These are phyloP conservation scores for Miichthys miiuy DNA, from an alignment of 2,797 vertebrate species.

Conservation along the genomic window DNA sequence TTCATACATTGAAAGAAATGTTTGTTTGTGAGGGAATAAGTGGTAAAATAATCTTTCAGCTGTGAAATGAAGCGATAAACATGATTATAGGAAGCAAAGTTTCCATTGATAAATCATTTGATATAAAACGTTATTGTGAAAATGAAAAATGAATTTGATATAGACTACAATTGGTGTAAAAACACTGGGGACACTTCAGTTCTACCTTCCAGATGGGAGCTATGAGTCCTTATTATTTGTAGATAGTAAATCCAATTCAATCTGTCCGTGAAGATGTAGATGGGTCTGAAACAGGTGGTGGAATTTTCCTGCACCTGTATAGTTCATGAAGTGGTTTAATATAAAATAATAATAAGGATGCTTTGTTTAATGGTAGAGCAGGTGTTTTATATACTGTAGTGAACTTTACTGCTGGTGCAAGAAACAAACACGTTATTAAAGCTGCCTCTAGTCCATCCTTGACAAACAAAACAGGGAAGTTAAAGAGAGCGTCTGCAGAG, in stretches of 20 bases:
- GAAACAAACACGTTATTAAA: background rate
- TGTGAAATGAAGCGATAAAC: background rate
- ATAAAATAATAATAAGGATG: background rate
- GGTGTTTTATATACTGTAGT: background rate
- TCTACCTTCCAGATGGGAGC: background rate
- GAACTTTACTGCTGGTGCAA: conserved; percentile 4
- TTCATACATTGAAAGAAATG: too few relatives aligned
- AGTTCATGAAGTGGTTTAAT: background rate
- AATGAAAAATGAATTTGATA: background rate
- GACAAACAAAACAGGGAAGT: background rate
- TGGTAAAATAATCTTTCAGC: background rate
- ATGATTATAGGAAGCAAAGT: background rate
- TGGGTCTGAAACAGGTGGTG: background rate
- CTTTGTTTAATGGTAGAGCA: conserved; percentile 8
- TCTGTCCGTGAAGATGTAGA: background rate
- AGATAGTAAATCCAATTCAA: conserved; percentile 1
- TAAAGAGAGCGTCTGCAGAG: background rate
- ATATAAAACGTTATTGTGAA: background rate
- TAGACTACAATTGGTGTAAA: background rate
- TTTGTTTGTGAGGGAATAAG: background rate
- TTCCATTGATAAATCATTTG: background rate
- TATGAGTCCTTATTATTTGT: background rate
- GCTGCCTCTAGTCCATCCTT: conserved; percentile 6
- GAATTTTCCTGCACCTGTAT: background rate
- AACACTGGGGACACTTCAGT: background rate